Evolutionary conservation across 2,888 invertebrate species (phyloP).

Genomic region (Ferrisia virgata): DNA sequence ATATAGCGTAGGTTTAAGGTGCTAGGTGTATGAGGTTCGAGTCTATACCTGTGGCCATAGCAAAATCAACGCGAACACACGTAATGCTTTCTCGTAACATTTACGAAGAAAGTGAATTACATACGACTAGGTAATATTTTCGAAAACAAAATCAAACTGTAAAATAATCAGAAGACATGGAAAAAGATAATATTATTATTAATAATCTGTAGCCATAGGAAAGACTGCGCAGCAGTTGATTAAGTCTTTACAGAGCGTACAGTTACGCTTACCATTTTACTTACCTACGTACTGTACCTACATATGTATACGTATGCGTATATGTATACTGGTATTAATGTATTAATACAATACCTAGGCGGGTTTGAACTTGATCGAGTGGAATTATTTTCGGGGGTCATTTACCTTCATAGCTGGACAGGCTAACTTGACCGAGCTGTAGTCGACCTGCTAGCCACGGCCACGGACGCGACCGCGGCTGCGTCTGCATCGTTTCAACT

Average conservation of each 20-base stretch:
- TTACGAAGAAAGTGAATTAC: not conserved
- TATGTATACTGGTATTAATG: not conserved
- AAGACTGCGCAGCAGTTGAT: not conserved
- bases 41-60: not conserved
- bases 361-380: slow-evolving; percentile 42
- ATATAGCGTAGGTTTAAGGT: too few relatives aligned
- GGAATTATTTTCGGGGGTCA: slow-evolving; percentile 45
- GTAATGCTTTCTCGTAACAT: not conserved
- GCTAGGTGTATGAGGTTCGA: too few relatives aligned
- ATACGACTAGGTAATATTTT: not conserved
- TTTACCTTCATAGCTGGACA: slow-evolving; percentile 41
- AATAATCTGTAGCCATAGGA: not conserved
- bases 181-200: not conserved
- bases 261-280: not conserved
- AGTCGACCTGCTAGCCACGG: slow-evolving; percentile 42
- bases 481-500: slow-evolving; percentile 18
- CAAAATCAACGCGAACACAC: not conserved
- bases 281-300: too few relatives aligned
- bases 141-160: not conserved
- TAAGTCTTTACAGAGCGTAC: not conserved
- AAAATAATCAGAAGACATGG: not conserved
- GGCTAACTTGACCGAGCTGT: slow-evolving; percentile 42
- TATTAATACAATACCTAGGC: slow-evolving; percentile 27
- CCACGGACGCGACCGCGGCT: not conserved
- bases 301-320: too few relatives aligned